Evolutionary conservation across 2,888 invertebrate species (phyloP).

Genomic region (Eupithecia pulchellata): DNA sequence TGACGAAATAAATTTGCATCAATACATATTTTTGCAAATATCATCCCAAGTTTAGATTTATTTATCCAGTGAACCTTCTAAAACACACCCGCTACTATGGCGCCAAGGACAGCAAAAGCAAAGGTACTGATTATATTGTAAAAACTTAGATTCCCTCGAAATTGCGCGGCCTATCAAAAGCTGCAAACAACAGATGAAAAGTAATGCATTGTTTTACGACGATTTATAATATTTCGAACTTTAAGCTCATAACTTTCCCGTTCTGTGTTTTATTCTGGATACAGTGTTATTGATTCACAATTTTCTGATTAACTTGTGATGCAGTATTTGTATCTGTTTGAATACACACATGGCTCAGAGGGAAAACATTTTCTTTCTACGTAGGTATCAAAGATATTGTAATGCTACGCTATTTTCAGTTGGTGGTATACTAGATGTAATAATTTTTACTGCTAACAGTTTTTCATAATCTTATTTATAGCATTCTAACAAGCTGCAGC

Average conservation of each 20-base stretch:
- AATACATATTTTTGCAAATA: conserved; percentile 32
- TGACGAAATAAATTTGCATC: conserved; percentile 22
- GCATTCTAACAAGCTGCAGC: background rate
- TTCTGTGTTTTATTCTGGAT: background rate
- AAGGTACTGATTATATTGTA: conserved; percentile 62
- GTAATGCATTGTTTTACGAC: conserved; percentile 63
- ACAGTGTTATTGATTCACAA: background rate
- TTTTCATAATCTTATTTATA: background rate
- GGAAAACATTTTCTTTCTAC: background rate
- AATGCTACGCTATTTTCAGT: too few species aligned
- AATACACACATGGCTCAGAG: background rate
- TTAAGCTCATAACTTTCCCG: background rate
- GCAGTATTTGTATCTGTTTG: background rate
- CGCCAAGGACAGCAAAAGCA: conserved; percentile 72
- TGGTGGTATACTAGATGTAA: background rate
- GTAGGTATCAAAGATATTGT: too few species aligned
- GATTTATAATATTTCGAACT: conserved; percentile 11
- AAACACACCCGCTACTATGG: conserved; percentile 63
- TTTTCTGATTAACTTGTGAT: background rate
- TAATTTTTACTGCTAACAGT: background rate
- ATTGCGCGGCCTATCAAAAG: conserved; percentile 41
- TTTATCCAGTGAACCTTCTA: conserved; percentile 32
- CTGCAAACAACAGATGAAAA: conserved; percentile 38
- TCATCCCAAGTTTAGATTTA: conserved; percentile 22
- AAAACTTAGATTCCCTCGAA: conserved; percentile 10